Evolutionary conservation across 2,113 vertebrate species (phyloP).

Genomic region (Vombatus ursinus): DNA sequence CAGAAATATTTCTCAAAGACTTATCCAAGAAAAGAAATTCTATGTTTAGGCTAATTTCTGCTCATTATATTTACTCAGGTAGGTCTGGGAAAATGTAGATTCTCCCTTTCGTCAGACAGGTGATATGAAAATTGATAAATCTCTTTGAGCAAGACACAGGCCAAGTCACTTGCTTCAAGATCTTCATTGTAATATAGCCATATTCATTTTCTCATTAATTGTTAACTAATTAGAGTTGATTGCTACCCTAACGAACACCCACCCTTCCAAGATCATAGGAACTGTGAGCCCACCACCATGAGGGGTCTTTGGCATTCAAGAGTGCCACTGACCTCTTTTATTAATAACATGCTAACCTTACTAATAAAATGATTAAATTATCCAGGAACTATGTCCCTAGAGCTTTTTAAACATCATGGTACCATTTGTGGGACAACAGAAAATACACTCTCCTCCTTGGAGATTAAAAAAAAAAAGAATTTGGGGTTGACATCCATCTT

Average conservation of each 20-base stretch:
- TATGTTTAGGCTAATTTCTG: neutral
- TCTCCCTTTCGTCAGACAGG: neutral
- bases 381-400: neutral
- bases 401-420: neutral
- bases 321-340: neutral
- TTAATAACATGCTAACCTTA: neutral
- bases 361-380: neutral
- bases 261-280: neutral
- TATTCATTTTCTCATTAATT: neutral
- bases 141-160: neutral
- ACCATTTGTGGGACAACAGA: neutral
- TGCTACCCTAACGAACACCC: neutral
- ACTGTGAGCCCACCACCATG: neutral
- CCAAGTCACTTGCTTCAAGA: neutral
- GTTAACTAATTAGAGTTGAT: neutral
- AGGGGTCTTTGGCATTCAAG: neutral
- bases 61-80: neutral
- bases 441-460: neutral
- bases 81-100: neutral
- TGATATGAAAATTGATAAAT: neutral
- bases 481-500: neutral
- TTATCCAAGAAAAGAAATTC: neutral
- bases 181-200: neutral
- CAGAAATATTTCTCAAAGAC: neutral
- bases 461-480: neutral